These are phyloP conservation scores for Channa striata DNA, from an alignment of 2,797 vertebrate species.

Conservation along the genomic window DNA sequence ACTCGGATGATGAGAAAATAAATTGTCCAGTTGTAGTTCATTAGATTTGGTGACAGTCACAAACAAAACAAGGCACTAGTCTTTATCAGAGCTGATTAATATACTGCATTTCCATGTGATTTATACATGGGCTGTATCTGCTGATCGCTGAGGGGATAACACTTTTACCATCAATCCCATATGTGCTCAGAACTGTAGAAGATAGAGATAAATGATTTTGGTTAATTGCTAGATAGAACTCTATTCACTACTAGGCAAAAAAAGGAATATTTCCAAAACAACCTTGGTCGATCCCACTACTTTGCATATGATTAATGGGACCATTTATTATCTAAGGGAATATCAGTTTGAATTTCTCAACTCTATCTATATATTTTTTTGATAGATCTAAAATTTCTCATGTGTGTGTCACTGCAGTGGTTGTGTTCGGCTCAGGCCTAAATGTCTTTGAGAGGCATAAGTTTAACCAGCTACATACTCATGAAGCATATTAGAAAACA, in stretches of 20 bases:
- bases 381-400: too few species aligned
- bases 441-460: too few species aligned
- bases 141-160: neutral
- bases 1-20: conserved; percentile 9
- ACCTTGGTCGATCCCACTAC: neutral
- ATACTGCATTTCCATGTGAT: conserved; percentile 3
- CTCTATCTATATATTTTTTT: too few species aligned
- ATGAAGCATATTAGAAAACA: neutral
- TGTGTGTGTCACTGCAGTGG: too few species aligned
- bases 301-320: neutral
- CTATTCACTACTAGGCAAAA: neutral
- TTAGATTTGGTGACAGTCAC: conserved; percentile 12
- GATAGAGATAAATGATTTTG: neutral
- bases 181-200: neutral
- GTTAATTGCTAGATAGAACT: neutral
- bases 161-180: neutral
- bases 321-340: neutral
- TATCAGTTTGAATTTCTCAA: neutral
- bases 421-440: too few species aligned
- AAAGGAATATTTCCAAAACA: conserved; percentile 5
- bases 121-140: neutral
- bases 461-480: too few species aligned
- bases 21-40: conserved; percentile 14
- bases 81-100: conserved; percentile 65
- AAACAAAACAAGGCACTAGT: conserved; percentile 7